These are phyloP conservation scores for Salminus brasiliensis DNA, from an alignment of 2,113 vertebrate species.

Conservation along the genomic window DNA sequence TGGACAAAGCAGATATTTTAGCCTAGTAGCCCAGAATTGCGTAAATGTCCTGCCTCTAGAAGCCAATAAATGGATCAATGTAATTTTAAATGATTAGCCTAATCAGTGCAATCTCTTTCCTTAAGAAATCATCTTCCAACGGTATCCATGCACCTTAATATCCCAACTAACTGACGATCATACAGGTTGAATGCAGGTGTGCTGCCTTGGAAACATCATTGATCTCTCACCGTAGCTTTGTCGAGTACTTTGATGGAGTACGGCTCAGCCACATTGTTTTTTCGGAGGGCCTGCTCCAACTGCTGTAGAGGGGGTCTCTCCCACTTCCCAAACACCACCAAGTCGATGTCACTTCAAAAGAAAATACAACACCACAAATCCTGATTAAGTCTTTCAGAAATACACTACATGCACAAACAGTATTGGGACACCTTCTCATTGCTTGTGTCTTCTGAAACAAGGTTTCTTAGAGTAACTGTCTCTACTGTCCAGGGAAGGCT, in stretches of 20 bases:
- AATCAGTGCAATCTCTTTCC: no score
- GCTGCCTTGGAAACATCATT: not conserved
- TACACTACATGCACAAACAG: no score
- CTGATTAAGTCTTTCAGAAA: not conserved
- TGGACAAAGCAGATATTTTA: no score
- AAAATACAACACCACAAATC: conserved; percentile 19
- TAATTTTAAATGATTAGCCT: no score
- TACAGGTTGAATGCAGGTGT: not conserved
- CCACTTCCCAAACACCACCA: conserved; percentile 98
- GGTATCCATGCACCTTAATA: not conserved
- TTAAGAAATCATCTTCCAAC: no score
- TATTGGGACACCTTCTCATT: not conserved
- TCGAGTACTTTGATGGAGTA: conserved; percentile 97
- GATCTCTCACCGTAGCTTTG: conserved; percentile 90
- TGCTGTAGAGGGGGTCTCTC: conserved; percentile 91
- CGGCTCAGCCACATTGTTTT: conserved; percentile 91
- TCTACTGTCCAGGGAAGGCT: no score
- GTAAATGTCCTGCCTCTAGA: no score
- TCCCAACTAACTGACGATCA: not conserved
- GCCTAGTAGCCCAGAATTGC: no score
- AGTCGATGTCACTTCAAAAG: conserved; percentile 89
- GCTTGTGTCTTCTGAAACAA: no score
- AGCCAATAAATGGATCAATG: no score
- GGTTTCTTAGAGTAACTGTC: no score
- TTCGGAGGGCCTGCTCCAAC: conserved; percentile 91